A percentile compares a stretch with the other conserved stretches of the same genome.
Conservation (phyloP, 2,113 vertebrate species). For the Hipposideros armiger region DNA sequence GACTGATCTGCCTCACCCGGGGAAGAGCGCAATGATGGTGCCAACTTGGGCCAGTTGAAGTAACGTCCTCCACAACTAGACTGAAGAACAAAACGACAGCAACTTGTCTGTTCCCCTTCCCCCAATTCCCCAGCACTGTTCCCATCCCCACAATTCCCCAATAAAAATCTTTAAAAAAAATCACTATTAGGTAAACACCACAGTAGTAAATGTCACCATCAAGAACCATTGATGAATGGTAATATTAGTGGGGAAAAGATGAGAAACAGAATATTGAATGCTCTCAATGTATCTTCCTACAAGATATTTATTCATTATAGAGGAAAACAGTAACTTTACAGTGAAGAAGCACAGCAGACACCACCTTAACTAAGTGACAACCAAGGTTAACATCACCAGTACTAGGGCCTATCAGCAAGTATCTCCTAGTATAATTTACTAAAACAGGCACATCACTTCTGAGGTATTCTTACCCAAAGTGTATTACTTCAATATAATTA, state of each 20-base stretch:
- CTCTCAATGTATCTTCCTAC: not conserved
- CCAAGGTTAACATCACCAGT: slow-evolving; percentile 22
- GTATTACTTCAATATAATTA: not conserved
- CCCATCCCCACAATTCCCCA: too few species aligned
- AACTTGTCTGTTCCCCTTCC: too few species aligned
- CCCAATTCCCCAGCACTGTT: too few species aligned
- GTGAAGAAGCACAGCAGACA: not conserved
- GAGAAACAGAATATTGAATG: slow-evolving; percentile 1
- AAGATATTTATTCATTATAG: slow-evolving; percentile 1
- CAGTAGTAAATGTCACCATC: not conserved
- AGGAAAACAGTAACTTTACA: not conserved
- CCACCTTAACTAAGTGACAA: not conserved
- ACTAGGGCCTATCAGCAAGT: not conserved
- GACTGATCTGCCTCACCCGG: too few species aligned
- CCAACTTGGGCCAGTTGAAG: too few species aligned
- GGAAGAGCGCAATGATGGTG: too few species aligned
- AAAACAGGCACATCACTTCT: not conserved
- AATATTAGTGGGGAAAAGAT: not conserved
- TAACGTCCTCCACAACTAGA: too few species aligned
- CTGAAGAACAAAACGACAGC: too few species aligned
- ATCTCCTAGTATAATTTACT: not conserved
- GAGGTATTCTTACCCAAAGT: slow-evolving; percentile 10
- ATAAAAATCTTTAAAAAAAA: too few species aligned
- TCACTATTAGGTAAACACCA: not conserved
- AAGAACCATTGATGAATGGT: slow-evolving; percentile 20